Conservation (phyloP, 2,797 vertebrate species). For the Clarias pachynema region DNA sequence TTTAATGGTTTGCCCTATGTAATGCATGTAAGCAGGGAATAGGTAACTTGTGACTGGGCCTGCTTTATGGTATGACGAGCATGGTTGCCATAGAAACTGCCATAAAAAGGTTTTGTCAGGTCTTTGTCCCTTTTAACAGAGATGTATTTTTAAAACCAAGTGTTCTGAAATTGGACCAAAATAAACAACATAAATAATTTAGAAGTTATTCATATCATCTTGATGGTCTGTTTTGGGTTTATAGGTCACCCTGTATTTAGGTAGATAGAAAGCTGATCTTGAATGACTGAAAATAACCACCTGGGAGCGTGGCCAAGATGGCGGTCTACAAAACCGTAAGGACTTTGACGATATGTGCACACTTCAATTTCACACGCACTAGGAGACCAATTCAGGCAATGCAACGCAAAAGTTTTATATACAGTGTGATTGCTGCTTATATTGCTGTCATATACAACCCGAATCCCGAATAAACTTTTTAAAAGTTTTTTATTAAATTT, state of each 20-base stretch:
- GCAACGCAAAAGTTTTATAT: neutral
- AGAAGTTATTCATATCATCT: neutral
- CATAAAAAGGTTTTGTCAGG: conserved; percentile 12
- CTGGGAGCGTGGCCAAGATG: neutral
- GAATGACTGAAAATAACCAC: conserved; percentile 4
- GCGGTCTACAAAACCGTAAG: neutral
- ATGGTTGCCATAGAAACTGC: conserved; percentile 14
- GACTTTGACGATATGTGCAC: neutral
- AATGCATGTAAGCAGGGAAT: neutral
- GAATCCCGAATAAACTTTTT: too few species aligned
- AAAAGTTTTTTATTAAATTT: too few species aligned
- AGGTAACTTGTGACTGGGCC: neutral
- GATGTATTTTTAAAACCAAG: neutral
- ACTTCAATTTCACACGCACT: neutral
- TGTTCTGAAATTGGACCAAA: neutral
- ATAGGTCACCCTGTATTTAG: conserved; percentile 2
- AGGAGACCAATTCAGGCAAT: neutral
- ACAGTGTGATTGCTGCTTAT: neutral
- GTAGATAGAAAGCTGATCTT: conserved; percentile 24
- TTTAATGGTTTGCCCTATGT: neutral
- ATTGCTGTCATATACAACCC: neutral
- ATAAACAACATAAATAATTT: too few species aligned
- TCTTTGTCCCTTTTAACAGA: conserved; percentile 13
- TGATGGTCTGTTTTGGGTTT: conserved; percentile 3
- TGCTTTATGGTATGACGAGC: conserved; percentile 1